phyloP scores from a whole-genome alignment of 2,797 vertebrate genomes.

The Melanotaenia pygmaea region DNA sequence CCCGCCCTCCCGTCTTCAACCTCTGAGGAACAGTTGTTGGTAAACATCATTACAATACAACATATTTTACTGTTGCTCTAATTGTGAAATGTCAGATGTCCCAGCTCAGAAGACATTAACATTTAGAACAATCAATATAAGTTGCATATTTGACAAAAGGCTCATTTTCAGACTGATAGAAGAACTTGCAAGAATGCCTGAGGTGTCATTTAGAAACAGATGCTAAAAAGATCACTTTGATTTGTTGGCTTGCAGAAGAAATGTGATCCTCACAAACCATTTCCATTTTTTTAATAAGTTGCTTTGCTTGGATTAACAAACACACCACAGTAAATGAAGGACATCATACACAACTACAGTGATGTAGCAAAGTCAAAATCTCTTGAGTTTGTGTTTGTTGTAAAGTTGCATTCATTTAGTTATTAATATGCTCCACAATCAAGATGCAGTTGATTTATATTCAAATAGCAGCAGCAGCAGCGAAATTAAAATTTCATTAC shows the following conservation, averaged over 20 bases:
- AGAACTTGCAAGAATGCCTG: constrained; percentile 57
- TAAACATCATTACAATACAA: constrained; percentile 84
- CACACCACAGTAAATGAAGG: constrained; percentile 25
- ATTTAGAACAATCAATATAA: constrained; percentile 85
- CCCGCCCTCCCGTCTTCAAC: constrained; percentile 38
- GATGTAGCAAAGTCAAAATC: constrained; percentile 25
- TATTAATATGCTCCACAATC: constrained; percentile 50
- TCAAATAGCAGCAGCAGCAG: constrained; percentile 64
- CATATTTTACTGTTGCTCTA: constrained; percentile 79
- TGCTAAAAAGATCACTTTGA: constrained; percentile 61
- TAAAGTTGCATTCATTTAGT: constrained; percentile 48
- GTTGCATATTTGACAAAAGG: constrained; percentile 75
- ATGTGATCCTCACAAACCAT: constrained; percentile 31
- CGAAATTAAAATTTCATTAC: constrained; percentile 70
- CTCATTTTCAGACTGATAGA: constrained; percentile 69
- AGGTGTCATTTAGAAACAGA: constrained; percentile 64
- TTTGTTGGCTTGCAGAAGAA: constrained; percentile 50
- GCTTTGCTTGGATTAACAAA: constrained; percentile 36
- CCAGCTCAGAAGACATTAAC: constrained; percentile 79
- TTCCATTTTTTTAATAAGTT: constrained; percentile 45
- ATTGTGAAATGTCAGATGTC: constrained; percentile 81
- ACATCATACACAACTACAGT: not conserved
- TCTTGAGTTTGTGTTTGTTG: constrained; percentile 34
- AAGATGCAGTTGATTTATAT: constrained; percentile 55
- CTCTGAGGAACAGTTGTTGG: constrained; percentile 79